phyloP scores from a whole-genome alignment of 2,797 vertebrate genomes.

The Phalanger gymnotis region DNA sequence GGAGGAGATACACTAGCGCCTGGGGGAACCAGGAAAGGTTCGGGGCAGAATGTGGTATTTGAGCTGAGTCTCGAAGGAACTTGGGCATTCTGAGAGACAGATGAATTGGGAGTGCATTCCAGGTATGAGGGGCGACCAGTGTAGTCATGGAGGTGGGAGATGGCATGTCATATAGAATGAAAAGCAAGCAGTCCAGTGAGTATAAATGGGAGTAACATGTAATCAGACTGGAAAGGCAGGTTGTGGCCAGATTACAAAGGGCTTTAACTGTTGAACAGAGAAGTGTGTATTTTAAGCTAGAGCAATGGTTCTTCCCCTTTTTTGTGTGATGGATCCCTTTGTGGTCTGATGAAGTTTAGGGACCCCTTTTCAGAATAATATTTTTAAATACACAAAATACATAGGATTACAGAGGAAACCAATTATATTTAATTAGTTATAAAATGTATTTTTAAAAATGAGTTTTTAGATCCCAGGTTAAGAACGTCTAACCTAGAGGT shows the following conservation, averaged over 20 bases:
- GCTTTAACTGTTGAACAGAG: not conserved
- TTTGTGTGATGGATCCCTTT: not conserved
- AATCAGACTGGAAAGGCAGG: not conserved
- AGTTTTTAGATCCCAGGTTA: not conserved
- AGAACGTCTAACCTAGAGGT: not conserved
- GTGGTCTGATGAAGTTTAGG: not conserved
- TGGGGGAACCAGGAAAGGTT: not conserved
- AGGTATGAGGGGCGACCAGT: not conserved
- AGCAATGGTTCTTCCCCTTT: not conserved
- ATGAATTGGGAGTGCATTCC: not conserved
- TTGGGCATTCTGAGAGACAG: not conserved
- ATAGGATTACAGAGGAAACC: not conserved
- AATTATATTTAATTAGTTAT: not conserved
- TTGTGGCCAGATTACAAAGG: not conserved
- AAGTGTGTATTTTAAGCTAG: not conserved
- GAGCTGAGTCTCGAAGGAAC: not conserved
- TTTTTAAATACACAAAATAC: not conserved
- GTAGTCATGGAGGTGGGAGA: not conserved
- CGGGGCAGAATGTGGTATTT: not conserved
- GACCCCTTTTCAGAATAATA: not conserved
- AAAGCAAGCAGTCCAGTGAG: not conserved
- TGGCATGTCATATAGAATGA: not conserved
- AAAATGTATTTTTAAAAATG: not conserved
- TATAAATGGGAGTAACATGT: not conserved
- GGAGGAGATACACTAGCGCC: not conserved